These are phyloP conservation scores for Zele albiditarsus DNA, from an alignment of 2,888 invertebrate species.

Conservation along the genomic window DNA sequence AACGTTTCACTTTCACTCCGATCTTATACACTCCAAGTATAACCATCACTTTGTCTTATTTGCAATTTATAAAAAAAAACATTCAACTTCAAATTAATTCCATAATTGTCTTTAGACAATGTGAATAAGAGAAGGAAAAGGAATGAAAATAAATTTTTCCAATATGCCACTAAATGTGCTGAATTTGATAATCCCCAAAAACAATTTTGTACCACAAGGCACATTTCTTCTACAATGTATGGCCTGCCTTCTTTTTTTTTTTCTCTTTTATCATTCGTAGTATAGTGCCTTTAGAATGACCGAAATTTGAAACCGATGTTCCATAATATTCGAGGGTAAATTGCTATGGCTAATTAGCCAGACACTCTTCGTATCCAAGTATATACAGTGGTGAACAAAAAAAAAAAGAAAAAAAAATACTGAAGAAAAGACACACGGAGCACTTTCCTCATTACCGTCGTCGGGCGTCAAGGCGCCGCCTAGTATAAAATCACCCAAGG, in stretches of 20 bases:
- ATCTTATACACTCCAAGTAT: not conserved
- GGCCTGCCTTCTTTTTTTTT: conserved; percentile 1
- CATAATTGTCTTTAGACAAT: not conserved
- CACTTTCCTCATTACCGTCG: conserved; percentile 33
- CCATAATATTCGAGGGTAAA: conserved; percentile 20
- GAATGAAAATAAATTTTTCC: not conserved
- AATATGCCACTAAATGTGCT: not conserved
- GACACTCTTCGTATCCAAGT: conserved; percentile 16
- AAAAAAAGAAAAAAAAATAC: not conserved
- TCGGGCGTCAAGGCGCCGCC: conserved; percentile 13
- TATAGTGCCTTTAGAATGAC: not conserved
- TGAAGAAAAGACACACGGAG: not conserved
- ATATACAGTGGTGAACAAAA: conserved; percentile 8
- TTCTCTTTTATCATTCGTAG: not conserved
- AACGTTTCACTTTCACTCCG: conserved; percentile 12
- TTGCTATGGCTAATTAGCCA: conserved; percentile 36
- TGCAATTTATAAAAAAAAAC: not conserved
- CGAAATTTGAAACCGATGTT: conserved; percentile 13
- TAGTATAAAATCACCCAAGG: conserved; percentile 8
- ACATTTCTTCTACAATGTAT: conserved; percentile 4
- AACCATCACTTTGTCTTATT: not conserved
- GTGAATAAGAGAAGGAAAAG: not conserved
- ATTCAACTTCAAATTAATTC: not conserved
- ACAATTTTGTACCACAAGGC: not conserved
- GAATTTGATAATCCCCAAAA: not conserved